Conservation (phyloP, 2,888 invertebrate genomes). For the Ophioninae sp. region DNA sequence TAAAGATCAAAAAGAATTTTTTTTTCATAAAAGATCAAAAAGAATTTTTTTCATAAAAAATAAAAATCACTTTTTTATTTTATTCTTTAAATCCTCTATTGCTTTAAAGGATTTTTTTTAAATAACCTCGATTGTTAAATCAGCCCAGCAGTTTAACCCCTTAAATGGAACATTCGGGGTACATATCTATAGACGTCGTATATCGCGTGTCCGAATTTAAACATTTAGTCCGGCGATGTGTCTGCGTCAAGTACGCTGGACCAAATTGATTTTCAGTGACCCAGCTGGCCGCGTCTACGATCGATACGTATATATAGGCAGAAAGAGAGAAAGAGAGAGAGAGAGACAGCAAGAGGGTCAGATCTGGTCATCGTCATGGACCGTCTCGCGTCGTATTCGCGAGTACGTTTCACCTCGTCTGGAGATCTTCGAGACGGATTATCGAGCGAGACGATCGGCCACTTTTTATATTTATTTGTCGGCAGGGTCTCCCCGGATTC, state of each 20-base stretch:
- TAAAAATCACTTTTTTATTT: too few species aligned
- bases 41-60: too few species aligned
- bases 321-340: too few species aligned
- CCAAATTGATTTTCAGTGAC: slow-evolving; percentile 34
- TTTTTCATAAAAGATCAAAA: too few species aligned
- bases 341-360: slow-evolving; percentile 19
- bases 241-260: background rate
- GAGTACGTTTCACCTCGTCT: slow-evolving; percentile 63
- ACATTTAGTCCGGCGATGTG: background rate
- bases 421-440: slow-evolving; percentile 69
- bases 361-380: slow-evolving; percentile 51
- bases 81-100: too few species aligned
- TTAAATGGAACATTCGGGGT: background rate
- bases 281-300: slow-evolving; percentile 7
- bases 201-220: background rate
- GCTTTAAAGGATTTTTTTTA: too few species aligned
- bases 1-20: too few species aligned
- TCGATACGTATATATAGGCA: too few species aligned
- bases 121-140: too few species aligned
- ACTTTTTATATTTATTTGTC: slow-evolving; percentile 35
- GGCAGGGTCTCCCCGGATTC: slow-evolving; percentile 52
- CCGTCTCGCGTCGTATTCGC: slow-evolving; percentile 19
- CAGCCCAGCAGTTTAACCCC: too few species aligned
- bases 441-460: slow-evolving; percentile 51
- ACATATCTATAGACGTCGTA: background rate